A percentile compares a stretch with the other conserved stretches of the same genome.
These are phyloP conservation scores for Muscidifurax raptorellus DNA, from an alignment of 1,140 invertebrate genomes.

Conservation along the genomic window DNA sequence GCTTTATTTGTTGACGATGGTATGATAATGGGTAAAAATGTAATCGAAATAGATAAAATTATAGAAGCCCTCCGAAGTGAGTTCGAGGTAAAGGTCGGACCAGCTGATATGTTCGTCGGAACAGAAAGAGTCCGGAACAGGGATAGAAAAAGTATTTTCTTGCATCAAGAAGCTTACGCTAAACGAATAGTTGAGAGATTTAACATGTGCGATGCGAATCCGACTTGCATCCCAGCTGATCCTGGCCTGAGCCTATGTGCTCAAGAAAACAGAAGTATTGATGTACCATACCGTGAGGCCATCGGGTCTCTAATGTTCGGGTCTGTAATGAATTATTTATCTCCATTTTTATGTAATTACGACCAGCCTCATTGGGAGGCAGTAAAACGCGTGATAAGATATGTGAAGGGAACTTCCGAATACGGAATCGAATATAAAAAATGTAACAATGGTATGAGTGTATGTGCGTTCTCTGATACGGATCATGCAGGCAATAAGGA, in stretches of 20 bases:
- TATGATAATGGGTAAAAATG: background rate
- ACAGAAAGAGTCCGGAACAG: slow-evolving; percentile 57
- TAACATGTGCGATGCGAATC: background rate
- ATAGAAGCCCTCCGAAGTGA: background rate
- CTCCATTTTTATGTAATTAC: background rate
- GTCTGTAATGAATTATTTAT: background rate
- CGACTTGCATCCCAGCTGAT: background rate
- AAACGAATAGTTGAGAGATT: background rate
- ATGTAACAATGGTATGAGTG: background rate
- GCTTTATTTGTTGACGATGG: slow-evolving; percentile 54
- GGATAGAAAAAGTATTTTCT: background rate
- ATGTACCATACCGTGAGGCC: background rate
- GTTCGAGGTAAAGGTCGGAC: background rate
- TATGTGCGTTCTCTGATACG: background rate
- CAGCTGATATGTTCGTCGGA: slow-evolving; percentile 58
- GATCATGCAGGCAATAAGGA: background rate
- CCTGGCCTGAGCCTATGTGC: background rate
- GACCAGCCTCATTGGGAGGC: background rate
- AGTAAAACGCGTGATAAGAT: background rate
- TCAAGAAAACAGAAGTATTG: background rate
- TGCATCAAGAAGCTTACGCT: background rate
- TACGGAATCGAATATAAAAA: background rate
- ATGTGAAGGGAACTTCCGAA: background rate
- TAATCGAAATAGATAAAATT: background rate
- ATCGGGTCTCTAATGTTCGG: background rate